Evolutionary conservation across 2,113 vertebrate species (phyloP), one percentile per base, ranked within the genome.

Genomic region (Emydura subglobosa): DNA sequence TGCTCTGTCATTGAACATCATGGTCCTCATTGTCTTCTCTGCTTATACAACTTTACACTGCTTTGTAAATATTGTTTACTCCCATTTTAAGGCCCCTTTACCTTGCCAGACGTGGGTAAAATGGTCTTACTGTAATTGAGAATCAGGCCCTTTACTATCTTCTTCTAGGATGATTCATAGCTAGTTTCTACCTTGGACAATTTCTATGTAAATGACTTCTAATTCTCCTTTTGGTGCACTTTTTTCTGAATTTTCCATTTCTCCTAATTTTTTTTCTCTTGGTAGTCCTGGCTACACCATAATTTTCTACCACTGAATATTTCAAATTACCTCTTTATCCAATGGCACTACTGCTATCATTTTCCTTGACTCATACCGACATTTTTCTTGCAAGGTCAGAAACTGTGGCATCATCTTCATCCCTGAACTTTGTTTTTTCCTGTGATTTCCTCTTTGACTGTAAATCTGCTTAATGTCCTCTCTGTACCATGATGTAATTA

Each of bases 291-390:
- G 82, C 65, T 89, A 59, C 29, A 49, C 31, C 49, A n/a, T 84
- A 86, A n/a, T 92, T 97, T 96, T 94, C 72, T 86, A 47, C 84
- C 84, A 79, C 57, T 86, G 81, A 89, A 81, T 89, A 84, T 95
- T 90, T 92, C 86, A 72, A 9, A 39, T 94, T 55, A 86, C 25
- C 5, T 8, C 87, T 83, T 74, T 42, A 44, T 93, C 44, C 42
- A 44, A 2, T 14, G 74, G 13, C 13, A 94, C 31, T 25, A 21
- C 6, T 94, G 89, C 53, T 79, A 10, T 88, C 90, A 49, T 24
- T 42, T 81, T 93, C 44, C 72, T 88, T 93, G 81, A 91, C 84
- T 95, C 91, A 83, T 1, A 2, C 76, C 55, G 34, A 93, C 39
- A 2, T 16, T 80, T 96, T 92, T 91, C 87, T 86, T 27, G 1